Percentiles rank a stretch among this genome's conserved stretches.
phyloP scores from a whole-genome alignment of 2,797 vertebrate species.

The Gambelia wislizenii region DNA sequence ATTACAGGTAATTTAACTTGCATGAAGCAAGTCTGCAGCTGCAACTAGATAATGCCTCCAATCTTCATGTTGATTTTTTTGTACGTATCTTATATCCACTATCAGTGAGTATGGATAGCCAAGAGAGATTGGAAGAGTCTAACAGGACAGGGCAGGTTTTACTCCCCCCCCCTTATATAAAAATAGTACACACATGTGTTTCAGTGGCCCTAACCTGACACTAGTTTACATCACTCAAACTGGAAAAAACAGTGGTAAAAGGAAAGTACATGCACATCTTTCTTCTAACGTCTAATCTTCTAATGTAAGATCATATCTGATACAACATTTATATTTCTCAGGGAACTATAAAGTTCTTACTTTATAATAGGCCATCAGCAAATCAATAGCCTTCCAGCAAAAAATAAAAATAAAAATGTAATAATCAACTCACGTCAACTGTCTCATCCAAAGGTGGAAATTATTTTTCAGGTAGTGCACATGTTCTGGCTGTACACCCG shows the following conservation, averaged over 20 bases:
- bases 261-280: neutral
- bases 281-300: neutral
- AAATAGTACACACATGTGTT: neutral
- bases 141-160: neutral
- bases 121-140: neutral
- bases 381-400: neutral
- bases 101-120: neutral
- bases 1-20: neutral
- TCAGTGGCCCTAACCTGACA: no score
- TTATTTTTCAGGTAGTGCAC: slow-evolving; percentile 85
- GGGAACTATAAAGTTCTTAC: neutral
- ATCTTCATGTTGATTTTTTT: neutral
- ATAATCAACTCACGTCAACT: slow-evolving; percentile 88
- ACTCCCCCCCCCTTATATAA: neutral
- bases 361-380: neutral
- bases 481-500: slow-evolving; percentile 83
- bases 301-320: neutral
- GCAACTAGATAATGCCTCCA: neutral
- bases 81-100: neutral
- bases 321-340: neutral
- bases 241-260: neutral
- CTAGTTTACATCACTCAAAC: neutral
- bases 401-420: no score
- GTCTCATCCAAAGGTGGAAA: slow-evolving; percentile 85
- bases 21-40: neutral